These are phyloP conservation scores for Altica lythri DNA, from an alignment of 2,888 invertebrate species.

Conservation along the genomic window DNA sequence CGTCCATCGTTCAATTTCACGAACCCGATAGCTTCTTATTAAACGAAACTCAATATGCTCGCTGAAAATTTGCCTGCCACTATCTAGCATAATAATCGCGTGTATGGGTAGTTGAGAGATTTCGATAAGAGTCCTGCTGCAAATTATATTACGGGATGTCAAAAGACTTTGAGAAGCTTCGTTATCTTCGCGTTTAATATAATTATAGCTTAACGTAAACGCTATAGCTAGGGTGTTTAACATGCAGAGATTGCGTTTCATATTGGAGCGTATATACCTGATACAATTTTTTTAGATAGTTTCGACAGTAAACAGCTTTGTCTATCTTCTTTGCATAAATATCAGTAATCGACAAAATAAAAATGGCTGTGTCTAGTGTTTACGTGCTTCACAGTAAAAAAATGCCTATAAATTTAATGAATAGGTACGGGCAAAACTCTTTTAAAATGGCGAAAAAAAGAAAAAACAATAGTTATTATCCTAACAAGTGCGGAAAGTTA, in stretches of 20 bases:
- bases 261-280: too few species aligned
- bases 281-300: too few species aligned
- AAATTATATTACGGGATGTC: constrained; percentile 4
- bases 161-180: constrained; percentile 7
- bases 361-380: too few species aligned
- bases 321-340: too few species aligned
- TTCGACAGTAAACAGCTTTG: too few species aligned
- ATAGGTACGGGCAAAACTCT: too few species aligned
- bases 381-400: too few species aligned
- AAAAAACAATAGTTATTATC: too few species aligned
- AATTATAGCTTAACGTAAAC: constrained; percentile 1
- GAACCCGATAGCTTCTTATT: constrained; percentile 33
- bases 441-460: too few species aligned
- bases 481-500: too few species aligned
- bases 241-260: background rate
- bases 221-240: background rate
- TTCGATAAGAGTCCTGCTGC: constrained; percentile 5
- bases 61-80: constrained; percentile 15
- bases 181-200: constrained; percentile 6
- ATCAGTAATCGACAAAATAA: too few species aligned
- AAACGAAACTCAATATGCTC: constrained; percentile 31
- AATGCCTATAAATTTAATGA: too few species aligned
- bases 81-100: constrained; percentile 16
- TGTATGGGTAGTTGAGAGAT: constrained; percentile 8
- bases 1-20: constrained; percentile 35